phyloP scores from a whole-genome alignment of 2,797 vertebrate genomes.

The Neomorphus geoffroyi region DNA sequence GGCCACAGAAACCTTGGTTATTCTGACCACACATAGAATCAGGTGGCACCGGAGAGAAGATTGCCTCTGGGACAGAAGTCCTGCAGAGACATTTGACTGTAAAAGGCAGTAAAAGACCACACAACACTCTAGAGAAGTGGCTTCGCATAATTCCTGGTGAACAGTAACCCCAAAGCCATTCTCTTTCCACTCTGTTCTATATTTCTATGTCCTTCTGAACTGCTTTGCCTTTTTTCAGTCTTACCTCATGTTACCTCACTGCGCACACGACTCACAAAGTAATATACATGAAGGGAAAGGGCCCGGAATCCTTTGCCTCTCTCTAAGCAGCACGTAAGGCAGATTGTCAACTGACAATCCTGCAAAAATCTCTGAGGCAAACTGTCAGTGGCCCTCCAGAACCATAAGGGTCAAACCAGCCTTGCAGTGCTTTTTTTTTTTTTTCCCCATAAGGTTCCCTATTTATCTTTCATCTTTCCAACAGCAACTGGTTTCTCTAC shows the following conservation, averaged over 20 bases:
- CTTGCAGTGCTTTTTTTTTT: not conserved
- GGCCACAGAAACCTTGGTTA: not conserved
- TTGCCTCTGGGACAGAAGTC: not conserved
- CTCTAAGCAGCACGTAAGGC: not conserved
- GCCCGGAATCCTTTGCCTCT: not conserved
- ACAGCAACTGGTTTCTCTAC: not conserved
- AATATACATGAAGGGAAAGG: not conserved
- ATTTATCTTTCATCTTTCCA: not conserved
- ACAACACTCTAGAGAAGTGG: not conserved
- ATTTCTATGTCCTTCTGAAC: not conserved
- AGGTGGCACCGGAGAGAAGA: not conserved
- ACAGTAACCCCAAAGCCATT: not conserved
- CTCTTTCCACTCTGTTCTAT: not conserved
- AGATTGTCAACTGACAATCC: fast-evolving
- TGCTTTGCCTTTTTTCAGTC: not conserved
- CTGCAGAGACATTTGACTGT: not conserved
- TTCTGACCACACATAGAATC: not conserved
- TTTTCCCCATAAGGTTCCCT: not conserved
- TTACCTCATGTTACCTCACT: not conserved
- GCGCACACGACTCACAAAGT: not conserved
- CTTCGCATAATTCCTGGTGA: not conserved
- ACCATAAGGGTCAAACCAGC: not conserved
- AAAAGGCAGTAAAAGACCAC: not conserved
- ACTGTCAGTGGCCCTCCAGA: not conserved
- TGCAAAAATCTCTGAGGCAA: not conserved